Percentiles rank a stretch among this genome's conserved stretches.
phyloP scores from a whole-genome alignment of 2,888 invertebrate species.

The Nymphalis c-album region DNA sequence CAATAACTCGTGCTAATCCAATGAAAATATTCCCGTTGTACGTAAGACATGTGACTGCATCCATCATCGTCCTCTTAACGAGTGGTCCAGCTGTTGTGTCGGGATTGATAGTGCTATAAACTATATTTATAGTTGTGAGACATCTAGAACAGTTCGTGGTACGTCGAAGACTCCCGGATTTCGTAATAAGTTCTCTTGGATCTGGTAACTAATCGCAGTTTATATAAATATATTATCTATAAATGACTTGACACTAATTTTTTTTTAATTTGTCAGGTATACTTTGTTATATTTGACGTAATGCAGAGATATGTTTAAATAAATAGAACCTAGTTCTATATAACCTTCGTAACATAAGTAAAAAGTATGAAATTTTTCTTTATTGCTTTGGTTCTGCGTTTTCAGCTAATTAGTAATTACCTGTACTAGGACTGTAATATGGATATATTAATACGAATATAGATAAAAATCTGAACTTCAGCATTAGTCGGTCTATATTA shows the following conservation, averaged over 20 bases:
- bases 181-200: slow-evolving; percentile 14
- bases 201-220: slow-evolving; percentile 1
- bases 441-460: too few relatives aligned
- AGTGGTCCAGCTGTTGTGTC: slow-evolving; percentile 71
- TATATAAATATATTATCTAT: slow-evolving; percentile 6
- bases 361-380: too few relatives aligned
- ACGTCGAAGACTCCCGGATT: slow-evolving; percentile 56
- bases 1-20: slow-evolving; percentile 42
- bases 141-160: slow-evolving; percentile 65
- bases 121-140: slow-evolving; percentile 74
- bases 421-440: too few relatives aligned
- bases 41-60: slow-evolving; percentile 51
- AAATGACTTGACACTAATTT: not conserved
- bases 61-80: slow-evolving; percentile 78
- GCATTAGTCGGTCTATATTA: too few relatives aligned
- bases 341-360: too few relatives aligned
- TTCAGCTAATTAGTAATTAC: too few relatives aligned
- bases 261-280: too few relatives aligned
- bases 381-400: too few relatives aligned
- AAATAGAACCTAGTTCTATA: too few relatives aligned
- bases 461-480: too few relatives aligned
- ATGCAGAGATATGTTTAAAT: too few relatives aligned
- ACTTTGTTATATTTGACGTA: too few relatives aligned
- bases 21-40: slow-evolving; percentile 51
- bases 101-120: slow-evolving; percentile 78